Evolutionary conservation across 2,888 invertebrate species (phyloP), one percentile per base, ranked within the genome.

Genomic region (Phyllotreta cruciferae): DNA sequence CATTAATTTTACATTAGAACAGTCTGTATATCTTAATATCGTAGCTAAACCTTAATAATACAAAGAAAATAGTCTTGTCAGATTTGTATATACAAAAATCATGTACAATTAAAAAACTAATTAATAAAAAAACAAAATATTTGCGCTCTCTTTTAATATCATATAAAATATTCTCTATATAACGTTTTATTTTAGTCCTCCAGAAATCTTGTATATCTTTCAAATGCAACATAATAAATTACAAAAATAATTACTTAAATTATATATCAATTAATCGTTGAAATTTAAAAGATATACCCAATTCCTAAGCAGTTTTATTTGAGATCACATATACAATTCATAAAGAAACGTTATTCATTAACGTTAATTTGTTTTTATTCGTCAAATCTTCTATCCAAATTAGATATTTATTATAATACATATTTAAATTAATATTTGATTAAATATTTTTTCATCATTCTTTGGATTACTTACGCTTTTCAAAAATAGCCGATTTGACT

Each of bases 41-140:
- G 73, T 63, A 65, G 58, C 62, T 60, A 71, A 75, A 71, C 70
- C 70, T 74, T 76, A 77, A 70, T 76, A 75, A 75, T 77, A 78
- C 75, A 77, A 75, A 52, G 38, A 52, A 73, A 74, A 72, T 74
- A 74, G 74, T 75, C 73, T 75, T 73, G 70, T 73, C 60, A 75
- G 63, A 74, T 72, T 71, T 73, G 74, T 70, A 75, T 60, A 73
- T 67, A 57, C 49, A 71, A 66, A 72, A 67, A 71, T 70, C 49
- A 60, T 67, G 44, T 56, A 67, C 11, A 52, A 34, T 52, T 11
- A 14, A 52, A 50, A 52, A 52, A 49, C 10, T 14, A 47, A 47
- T 47, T 14, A 49, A 49, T 49, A 49, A 49, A 68, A 68, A 67
- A 63, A 67, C 62, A 67, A 61, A 70, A 62, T 52, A 49, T 68